A percentile compares a stretch with the other conserved stretches of the same genome.
These are phyloP conservation scores for Leptopilina syphax DNA, from an alignment of 2,888 invertebrate genomes.

Conservation along the genomic window DNA sequence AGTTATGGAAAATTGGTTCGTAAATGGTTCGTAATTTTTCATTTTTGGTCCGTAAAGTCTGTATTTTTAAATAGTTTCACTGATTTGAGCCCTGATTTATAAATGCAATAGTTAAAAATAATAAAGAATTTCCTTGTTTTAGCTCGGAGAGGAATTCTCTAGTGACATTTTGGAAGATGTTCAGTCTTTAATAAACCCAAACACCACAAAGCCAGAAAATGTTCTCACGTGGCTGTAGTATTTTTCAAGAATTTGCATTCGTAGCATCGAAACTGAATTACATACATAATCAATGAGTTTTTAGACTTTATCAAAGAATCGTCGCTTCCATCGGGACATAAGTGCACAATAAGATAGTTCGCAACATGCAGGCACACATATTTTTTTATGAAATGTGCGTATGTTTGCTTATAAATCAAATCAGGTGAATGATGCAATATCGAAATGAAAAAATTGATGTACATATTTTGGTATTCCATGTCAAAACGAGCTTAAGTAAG, in stretches of 20 bases:
- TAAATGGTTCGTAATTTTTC: no score
- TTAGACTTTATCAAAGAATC: constrained; percentile 17
- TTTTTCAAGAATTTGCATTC: constrained; percentile 44
- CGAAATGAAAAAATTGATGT: background rate
- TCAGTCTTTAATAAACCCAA: constrained; percentile 92
- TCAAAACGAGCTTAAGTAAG: no score
- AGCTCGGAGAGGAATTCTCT: constrained; percentile 91
- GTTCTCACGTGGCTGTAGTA: constrained; percentile 90
- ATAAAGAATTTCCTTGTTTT: constrained; percentile 65
- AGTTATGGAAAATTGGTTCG: no score
- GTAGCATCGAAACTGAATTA: constrained; percentile 33
- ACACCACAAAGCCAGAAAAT: constrained; percentile 91
- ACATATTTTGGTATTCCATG: background rate
- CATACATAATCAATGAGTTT: background rate
- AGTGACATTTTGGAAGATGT: constrained; percentile 93
- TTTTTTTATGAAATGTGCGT: constrained; percentile 39
- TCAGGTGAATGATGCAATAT: constrained; percentile 21
- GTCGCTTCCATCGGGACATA: constrained; percentile 53
- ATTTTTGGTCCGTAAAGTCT: no score
- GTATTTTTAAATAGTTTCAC: no score
- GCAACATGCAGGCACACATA: constrained; percentile 45
- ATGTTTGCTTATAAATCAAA: constrained; percentile 51
- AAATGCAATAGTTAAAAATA: background rate
- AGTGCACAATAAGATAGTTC: constrained; percentile 54
- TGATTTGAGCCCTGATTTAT: no score